phyloP scores from a whole-genome alignment of 2,888 invertebrate genomes.

The Xylocampa areola region DNA sequence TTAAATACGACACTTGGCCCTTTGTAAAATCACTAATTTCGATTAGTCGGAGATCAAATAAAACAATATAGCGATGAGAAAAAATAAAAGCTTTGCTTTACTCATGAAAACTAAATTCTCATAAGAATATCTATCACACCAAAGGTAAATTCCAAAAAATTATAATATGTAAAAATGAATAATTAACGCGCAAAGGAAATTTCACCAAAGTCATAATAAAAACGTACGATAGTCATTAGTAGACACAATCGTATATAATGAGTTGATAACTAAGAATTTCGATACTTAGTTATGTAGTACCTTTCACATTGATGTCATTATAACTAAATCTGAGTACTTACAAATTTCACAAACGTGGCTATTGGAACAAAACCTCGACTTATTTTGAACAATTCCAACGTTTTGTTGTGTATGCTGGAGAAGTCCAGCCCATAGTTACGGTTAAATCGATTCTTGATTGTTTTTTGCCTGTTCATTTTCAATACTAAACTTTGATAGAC shows the following conservation, averaged over 20 bases:
- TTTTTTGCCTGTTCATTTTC: too few species aligned
- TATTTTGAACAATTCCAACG: slow-evolving; percentile 31
- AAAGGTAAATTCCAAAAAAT: background rate
- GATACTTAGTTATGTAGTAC: too few species aligned
- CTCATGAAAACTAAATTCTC: too few species aligned
- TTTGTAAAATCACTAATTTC: too few species aligned
- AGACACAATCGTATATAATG: slow-evolving; percentile 9
- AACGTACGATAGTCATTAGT: slow-evolving; percentile 4
- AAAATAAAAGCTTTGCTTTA: too few species aligned
- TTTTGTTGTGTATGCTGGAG: slow-evolving; percentile 25
- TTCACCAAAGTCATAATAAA: slow-evolving; percentile 6
- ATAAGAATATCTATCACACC: too few species aligned
- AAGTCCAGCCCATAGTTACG: slow-evolving; percentile 30
- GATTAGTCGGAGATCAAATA: too few species aligned
- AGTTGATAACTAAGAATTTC: slow-evolving; percentile 20
- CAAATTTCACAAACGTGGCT: slow-evolving; percentile 6
- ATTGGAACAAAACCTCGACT: slow-evolving; percentile 10
- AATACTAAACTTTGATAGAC: too few species aligned
- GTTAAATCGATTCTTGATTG: slow-evolving; percentile 34
- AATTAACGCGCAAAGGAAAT: background rate
- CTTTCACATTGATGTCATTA: slow-evolving; percentile 12
- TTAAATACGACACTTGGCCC: too few species aligned
- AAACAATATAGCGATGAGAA: too few species aligned
- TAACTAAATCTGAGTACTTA: too few species aligned
- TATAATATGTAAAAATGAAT: slow-evolving; percentile 1